Conservation (phyloP, 2,113 vertebrate species). For the Gobio gobio region DNA sequence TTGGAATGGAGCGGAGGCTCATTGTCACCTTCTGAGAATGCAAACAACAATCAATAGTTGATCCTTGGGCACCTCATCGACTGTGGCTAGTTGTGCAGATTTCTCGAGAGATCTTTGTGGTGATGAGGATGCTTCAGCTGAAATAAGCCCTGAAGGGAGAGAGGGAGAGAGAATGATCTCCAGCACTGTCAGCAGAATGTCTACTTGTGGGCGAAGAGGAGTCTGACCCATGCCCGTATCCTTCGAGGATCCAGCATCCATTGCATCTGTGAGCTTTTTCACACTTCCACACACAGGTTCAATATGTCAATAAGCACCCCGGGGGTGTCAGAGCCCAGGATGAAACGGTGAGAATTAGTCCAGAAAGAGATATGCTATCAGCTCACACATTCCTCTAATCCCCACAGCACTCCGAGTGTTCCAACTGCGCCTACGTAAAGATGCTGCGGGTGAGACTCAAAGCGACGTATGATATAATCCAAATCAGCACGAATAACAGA, state of each 20-base stretch:
- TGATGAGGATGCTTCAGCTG: slow-evolving; percentile 13
- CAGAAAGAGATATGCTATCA: slow-evolving; percentile 27
- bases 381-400: slow-evolving; percentile 32
- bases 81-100: slow-evolving; percentile 22
- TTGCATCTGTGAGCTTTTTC: slow-evolving; percentile 43
- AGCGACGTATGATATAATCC: neutral
- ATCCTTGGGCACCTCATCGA: slow-evolving; percentile 1
- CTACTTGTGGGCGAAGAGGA: slow-evolving; percentile 22
- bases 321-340: slow-evolving; percentile 28
- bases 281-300: slow-evolving; percentile 41
- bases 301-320: slow-evolving; percentile 47
- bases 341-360: slow-evolving; percentile 38
- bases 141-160: neutral
- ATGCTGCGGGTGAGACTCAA: slow-evolving; percentile 15
- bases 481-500: neutral
- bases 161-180: slow-evolving; percentile 8
- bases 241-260: slow-evolving; percentile 21
- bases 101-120: slow-evolving; percentile 1
- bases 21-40: slow-evolving; percentile 25
- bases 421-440: neutral
- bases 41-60: slow-evolving; percentile 35
- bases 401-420: neutral
- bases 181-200: slow-evolving; percentile 23
- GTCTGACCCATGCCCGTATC: slow-evolving; percentile 36
- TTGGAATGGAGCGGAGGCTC: neutral